These are phyloP conservation scores for Harpagoxenus sublaevis DNA, from an alignment of 2,888 invertebrate species.

Conservation along the genomic window DNA sequence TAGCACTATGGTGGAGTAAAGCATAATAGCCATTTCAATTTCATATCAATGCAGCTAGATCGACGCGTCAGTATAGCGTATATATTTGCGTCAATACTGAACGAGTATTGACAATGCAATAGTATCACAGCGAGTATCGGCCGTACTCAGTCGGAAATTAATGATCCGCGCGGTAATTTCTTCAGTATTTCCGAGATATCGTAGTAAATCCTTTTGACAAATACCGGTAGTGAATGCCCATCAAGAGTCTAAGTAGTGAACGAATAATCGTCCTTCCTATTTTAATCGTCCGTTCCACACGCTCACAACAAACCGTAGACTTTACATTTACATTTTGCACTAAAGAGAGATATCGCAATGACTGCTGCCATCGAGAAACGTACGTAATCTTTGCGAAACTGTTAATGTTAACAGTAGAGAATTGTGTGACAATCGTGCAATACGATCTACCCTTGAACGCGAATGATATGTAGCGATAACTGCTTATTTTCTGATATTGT, in stretches of 20 bases:
- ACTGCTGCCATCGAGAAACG: background rate
- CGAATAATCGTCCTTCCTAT: slow-evolving; percentile 24
- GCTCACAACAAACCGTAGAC: background rate
- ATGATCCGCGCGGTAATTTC: slow-evolving; percentile 43
- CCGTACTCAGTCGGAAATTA: slow-evolving; percentile 61
- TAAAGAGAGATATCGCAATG: background rate
- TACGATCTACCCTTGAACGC: background rate
- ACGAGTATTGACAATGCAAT: slow-evolving; percentile 28
- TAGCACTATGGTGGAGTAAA: background rate
- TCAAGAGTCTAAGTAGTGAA: slow-evolving; percentile 4
- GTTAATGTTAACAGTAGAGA: background rate
- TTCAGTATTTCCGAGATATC: slow-evolving; percentile 57
- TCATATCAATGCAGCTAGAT: slow-evolving; percentile 31
- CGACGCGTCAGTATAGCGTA: background rate
- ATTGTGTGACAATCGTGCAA: background rate
- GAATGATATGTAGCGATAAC: background rate
- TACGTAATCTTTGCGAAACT: background rate
- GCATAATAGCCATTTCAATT: slow-evolving; percentile 42
- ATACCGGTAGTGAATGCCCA: background rate
- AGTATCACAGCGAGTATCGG: slow-evolving; percentile 26
- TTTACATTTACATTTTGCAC: slow-evolving; percentile 11
- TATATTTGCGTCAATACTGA: slow-evolving; percentile 33
- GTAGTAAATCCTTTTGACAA: slow-evolving; percentile 27
- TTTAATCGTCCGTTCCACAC: slow-evolving; percentile 12
- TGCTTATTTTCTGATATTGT: background rate